Evolutionary conservation across 2,888 invertebrate species (phyloP).

Genomic region (Nomada goodeniana): DNA sequence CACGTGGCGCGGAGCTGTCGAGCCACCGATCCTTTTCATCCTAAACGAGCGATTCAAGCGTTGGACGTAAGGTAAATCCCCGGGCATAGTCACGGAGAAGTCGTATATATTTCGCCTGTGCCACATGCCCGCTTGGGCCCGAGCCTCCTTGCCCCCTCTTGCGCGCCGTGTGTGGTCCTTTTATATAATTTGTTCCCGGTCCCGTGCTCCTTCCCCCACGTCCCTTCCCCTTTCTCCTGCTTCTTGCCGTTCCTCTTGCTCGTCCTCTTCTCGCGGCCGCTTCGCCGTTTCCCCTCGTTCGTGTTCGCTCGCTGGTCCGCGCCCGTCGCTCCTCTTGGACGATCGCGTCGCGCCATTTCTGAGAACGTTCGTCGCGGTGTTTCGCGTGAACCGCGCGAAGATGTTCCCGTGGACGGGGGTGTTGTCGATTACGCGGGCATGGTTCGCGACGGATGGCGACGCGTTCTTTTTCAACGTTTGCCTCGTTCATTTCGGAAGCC

Average conservation of each 20-base stretch:
- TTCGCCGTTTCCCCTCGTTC: neutral
- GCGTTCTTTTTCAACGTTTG: too few species aligned
- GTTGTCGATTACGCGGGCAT: neutral
- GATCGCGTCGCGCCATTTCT: constrained; percentile 52
- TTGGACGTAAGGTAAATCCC: constrained; percentile 79
- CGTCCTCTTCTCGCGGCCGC: neutral
- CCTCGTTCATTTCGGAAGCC: too few species aligned
- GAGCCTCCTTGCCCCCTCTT: constrained; percentile 54
- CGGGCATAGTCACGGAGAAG: constrained; percentile 77
- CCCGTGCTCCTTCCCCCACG: constrained; percentile 23
- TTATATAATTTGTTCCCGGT: constrained; percentile 74
- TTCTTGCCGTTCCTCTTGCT: neutral
- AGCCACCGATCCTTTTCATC: constrained; percentile 81
- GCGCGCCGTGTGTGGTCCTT: constrained; percentile 78
- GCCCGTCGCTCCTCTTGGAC: constrained; percentile 18
- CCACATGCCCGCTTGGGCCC: constrained; percentile 64
- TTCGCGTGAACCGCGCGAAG: constrained; percentile 13
- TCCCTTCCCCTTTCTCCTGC: neutral
- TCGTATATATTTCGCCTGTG: constrained; percentile 77
- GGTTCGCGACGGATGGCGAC: too few species aligned
- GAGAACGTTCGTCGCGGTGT: constrained; percentile 4
- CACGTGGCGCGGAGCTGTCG: constrained; percentile 74
- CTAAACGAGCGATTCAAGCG: constrained; percentile 82
- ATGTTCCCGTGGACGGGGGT: neutral
- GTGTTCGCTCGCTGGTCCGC: neutral